These are phyloP conservation scores for Tychaedon coryphoeus DNA, from an alignment of 2,113 vertebrate species.

Conservation along the genomic window DNA sequence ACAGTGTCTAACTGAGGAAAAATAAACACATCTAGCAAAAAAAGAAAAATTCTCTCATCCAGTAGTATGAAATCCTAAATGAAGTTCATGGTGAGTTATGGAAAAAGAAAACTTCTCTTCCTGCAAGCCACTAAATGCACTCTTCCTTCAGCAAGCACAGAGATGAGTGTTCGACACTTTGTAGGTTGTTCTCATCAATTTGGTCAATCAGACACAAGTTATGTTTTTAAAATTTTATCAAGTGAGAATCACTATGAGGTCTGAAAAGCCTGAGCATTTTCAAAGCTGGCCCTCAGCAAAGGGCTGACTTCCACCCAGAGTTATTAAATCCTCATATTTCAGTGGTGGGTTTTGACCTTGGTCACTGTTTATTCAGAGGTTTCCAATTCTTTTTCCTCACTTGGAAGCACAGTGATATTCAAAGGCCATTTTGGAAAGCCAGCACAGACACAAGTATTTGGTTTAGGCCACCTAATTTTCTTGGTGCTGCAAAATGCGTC, in stretches of 20 bases:
- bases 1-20: conserved; percentile 35
- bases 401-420: neutral
- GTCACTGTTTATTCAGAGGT: neutral
- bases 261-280: neutral
- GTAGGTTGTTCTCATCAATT: neutral
- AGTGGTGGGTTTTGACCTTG: neutral
- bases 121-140: neutral
- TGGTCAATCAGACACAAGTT: neutral
- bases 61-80: neutral
- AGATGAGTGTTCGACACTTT: fast-evolving
- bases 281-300: neutral
- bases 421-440: neutral
- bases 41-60: neutral
- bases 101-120: neutral
- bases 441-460: neutral
- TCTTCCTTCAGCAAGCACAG: neutral
- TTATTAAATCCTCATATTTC: neutral
- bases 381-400: neutral
- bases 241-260: neutral
- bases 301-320: neutral
- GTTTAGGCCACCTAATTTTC: neutral
- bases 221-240: neutral
- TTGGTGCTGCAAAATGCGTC: neutral
- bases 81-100: neutral
- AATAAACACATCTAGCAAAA: neutral